phyloP scores from a whole-genome alignment of 2,888 invertebrate species.

The Sinelater perroti region DNA sequence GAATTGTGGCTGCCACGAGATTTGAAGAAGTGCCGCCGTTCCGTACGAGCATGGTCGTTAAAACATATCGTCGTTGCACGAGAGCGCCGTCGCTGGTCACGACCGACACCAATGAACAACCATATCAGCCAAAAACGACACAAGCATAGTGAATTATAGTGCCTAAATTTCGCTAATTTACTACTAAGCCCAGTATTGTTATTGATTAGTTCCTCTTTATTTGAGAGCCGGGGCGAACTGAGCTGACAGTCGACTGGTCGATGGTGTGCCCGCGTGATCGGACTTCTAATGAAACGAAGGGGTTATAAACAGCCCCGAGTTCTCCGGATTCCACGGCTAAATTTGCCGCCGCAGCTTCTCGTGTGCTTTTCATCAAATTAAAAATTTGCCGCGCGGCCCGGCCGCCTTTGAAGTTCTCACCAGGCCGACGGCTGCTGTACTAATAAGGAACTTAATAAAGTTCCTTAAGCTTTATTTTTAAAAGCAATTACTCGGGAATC shows the following conservation, averaged over 20 bases:
- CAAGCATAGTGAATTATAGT: slow-evolving; percentile 41
- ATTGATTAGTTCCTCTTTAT: slow-evolving; percentile 15
- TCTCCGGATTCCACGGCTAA: slow-evolving; percentile 13
- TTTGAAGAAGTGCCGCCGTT: slow-evolving; percentile 26
- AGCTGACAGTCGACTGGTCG: slow-evolving; percentile 9
- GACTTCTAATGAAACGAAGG: slow-evolving; percentile 10
- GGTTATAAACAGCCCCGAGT: slow-evolving; percentile 8
- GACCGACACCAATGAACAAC: slow-evolving; percentile 27
- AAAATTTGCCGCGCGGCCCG: not conserved
- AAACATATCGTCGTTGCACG: slow-evolving; percentile 25
- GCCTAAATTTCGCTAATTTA: slow-evolving; percentile 38
- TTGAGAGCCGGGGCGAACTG: slow-evolving; percentile 7
- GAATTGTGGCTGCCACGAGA: slow-evolving; percentile 22
- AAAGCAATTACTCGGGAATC: not conserved
- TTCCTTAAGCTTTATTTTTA: not conserved
- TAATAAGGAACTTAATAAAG: not conserved
- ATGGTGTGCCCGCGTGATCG: slow-evolving; percentile 12
- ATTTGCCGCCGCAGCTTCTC: slow-evolving; percentile 8
- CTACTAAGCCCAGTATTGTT: slow-evolving; percentile 13
- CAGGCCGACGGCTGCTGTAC: slow-evolving; percentile 1
- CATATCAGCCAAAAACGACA: slow-evolving; percentile 35
- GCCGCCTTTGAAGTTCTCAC: not conserved
- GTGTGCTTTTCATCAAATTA: slow-evolving; percentile 16
- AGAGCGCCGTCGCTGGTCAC: slow-evolving; percentile 8
- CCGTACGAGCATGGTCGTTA: not conserved